These are phyloP conservation scores for Podiceps cristatus DNA, from an alignment of 2,113 vertebrate species.

Conservation along the genomic window DNA sequence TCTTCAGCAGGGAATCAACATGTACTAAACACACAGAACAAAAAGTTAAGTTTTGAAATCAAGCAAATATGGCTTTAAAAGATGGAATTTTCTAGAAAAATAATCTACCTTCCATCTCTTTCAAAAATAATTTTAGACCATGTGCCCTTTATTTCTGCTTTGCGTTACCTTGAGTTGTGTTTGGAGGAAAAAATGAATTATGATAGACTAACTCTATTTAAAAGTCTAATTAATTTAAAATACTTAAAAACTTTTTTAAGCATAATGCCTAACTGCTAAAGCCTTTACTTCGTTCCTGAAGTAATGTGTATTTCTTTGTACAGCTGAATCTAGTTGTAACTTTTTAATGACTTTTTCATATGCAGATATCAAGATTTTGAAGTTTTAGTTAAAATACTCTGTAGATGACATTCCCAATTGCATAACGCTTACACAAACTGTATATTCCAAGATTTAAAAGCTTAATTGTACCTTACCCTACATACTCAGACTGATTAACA, in stretches of 20 bases:
- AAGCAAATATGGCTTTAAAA: conserved; percentile 73
- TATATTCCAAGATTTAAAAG: conserved; percentile 78
- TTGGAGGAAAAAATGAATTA: conserved; percentile 68
- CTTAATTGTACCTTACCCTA: conserved; percentile 79
- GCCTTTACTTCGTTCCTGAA: conserved; percentile 76
- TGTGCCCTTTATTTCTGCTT: conserved; percentile 75
- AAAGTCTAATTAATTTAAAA: conserved; percentile 81
- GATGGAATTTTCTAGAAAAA: conserved; percentile 62
- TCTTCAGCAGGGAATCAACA: conserved; percentile 80
- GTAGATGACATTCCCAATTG: conserved; percentile 82
- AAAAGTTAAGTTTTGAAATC: conserved; percentile 72
- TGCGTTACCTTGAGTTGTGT: conserved; percentile 70
- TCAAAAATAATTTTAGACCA: conserved; percentile 65
- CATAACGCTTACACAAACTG: conserved; percentile 78
- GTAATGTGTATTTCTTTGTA: conserved; percentile 82
- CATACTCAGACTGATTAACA: conserved; percentile 75
- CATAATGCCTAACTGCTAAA: conserved; percentile 77
- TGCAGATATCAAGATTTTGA: conserved; percentile 77
- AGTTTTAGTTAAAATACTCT: conserved; percentile 78
- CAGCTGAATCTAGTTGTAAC: conserved; percentile 78
- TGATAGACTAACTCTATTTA: conserved; percentile 80
- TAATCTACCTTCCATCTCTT: conserved; percentile 26
- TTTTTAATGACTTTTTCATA: conserved; percentile 82
- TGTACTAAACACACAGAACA: conserved; percentile 71
- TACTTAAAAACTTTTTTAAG: conserved; percentile 77